Base-by-base conservation (phyloP, 1,140 invertebrate species). In the Drosophila parabipectinata region DNA sequence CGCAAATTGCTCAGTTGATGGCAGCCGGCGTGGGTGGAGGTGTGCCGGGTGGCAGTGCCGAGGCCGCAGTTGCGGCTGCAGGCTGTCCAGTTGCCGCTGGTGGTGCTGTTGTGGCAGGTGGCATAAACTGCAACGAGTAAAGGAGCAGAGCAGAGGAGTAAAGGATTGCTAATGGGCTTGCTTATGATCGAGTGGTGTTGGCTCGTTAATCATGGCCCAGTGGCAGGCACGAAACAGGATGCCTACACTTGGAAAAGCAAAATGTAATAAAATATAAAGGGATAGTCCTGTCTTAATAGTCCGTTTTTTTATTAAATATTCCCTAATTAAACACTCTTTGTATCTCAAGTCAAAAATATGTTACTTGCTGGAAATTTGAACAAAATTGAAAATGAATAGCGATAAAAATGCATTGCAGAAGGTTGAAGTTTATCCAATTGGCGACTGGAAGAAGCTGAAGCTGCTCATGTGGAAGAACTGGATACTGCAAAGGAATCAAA, bases 1-100 rank as follows among this genome's bases (percentile, higher is more conserved):
- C 95, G 92, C 10, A 93, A 94, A 89, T 95, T 94, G 71, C 93
- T 94, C 44, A 93, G 92, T 59, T 94, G 92, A 41, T 91, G 90
- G 79, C 94, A 95, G 32, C 93, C 91, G n/a, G 92, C 90, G 77
- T 94, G 94, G 64, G 94, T 92, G 74, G 93, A 94, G 1, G 94
- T 94, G 58, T 94, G 91, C n/a, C 95, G 90, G 21, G 93, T 92
- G 18, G 95, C 95, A 14, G 94, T 88, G 4, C 95, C 95, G 14
- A 94, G 92, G 14, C 94, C 95, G 79, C 95, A 96, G 5, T 90
- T 84, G 6, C 91, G 92, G 8, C 94, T 95, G 87, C 95, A 96
- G 2, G 91, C 78, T 4, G 93, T 93, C 95, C 95, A 96, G 32
- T 93, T 92, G 5, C 94, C 93, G 58, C 90, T 85, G 69, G 77